Evolutionary conservation across 1,140 invertebrate species (phyloP).

Genomic region (Copidosoma floridanum): DNA sequence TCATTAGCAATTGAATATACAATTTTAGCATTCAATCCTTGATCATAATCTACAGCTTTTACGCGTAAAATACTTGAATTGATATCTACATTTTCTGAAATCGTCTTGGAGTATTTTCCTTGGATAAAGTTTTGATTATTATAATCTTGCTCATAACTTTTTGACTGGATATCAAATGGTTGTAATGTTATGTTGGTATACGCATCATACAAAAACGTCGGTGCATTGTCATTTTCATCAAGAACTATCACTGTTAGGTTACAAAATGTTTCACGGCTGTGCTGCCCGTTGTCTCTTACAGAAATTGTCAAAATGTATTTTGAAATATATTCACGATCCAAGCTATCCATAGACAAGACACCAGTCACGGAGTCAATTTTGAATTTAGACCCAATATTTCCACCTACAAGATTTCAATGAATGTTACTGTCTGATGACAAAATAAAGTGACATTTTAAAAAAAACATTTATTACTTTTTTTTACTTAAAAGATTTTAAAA

Average conservation of each 20-base stretch:
- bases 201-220: constrained; percentile 68
- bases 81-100: constrained; percentile 73
- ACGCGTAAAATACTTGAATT: constrained; percentile 83
- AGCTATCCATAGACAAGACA: constrained; percentile 72
- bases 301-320: constrained; percentile 80
- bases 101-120: constrained; percentile 69
- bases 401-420: constrained; percentile 64
- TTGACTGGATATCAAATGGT: neutral
- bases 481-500: too few relatives aligned
- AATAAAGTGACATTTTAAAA: too few relatives aligned
- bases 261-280: constrained; percentile 69
- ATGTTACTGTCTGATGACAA: too few relatives aligned
- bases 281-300: constrained; percentile 78
- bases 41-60: constrained; percentile 83
- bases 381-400: constrained; percentile 86
- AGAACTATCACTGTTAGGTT: constrained; percentile 81
- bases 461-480: too few relatives aligned
- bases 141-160: neutral
- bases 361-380: constrained; percentile 76
- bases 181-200: constrained; percentile 37
- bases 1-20: constrained; percentile 90
- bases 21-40: constrained; percentile 83
- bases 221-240: constrained; percentile 93
- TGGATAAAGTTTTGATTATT: constrained; percentile 25
- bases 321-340: constrained; percentile 81